Evolutionary conservation across 2,888 invertebrate species (phyloP), one percentile per base, ranked within the genome.

Genomic region (Lissocephala sabroskyi): DNA sequence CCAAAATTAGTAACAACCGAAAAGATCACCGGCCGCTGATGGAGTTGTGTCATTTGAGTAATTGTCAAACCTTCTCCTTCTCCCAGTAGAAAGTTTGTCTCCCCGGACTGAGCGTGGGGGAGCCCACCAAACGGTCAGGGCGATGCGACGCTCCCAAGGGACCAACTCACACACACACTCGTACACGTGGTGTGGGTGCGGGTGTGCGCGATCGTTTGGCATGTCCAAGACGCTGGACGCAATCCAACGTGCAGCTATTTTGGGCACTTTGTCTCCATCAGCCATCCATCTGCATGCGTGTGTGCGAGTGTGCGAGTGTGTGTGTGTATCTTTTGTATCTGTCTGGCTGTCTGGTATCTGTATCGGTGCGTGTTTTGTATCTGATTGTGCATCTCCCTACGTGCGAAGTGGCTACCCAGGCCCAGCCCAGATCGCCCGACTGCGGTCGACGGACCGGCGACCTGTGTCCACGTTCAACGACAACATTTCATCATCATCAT

Each of bases 391-490:
- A 26, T 19, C n/a, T 7, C 40, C n/a, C n/a, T n/a, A n/a, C n/a
- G n/a, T n/a, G n/a, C n/a, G n/a, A n/a, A n/a, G n/a, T n/a, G n/a
- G n/a, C n/a, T n/a, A n/a, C n/a, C 65, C 62, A 30, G 3, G 30
- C 30, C 30, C 30, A 30, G 30, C 3, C n/a, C 30, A 7, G 10
- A 3, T 23, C 23, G 23, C 3, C 23, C 7, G 4, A 23, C 4
- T 23, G 3, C 4, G 52, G 49, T 41, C 51, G 35, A 32, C n/a
- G n/a, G n/a, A n/a, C n/a, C 23, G 23, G 9, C 56, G 73, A 71
- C 73, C 74, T 73, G 71, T 71, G 71, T 73, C 68, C 68, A 71
- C 63, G 73, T 70, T 56, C 65, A 70, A 61, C 56, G 70, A 70
- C 67, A 73, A 73, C 74, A 74, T 74, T 71, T 71, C 71, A 68